Percentiles rank a stretch among this genome's conserved stretches.
Evolutionary conservation across 1,140 invertebrate species (phyloP).

Genomic region (Procambarus clarkii): DNA sequence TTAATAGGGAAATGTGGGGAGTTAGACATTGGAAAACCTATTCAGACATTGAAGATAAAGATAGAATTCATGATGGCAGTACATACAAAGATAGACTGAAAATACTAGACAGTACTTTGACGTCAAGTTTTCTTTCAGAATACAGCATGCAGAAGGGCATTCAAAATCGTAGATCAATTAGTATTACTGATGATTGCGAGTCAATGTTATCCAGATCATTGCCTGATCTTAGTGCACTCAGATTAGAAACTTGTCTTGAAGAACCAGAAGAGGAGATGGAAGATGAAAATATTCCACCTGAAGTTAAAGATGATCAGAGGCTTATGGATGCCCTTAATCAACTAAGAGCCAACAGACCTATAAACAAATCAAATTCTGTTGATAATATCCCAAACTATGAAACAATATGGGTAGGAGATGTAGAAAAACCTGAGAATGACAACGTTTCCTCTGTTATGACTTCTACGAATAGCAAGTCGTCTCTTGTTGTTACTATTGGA

Average conservation of each 20-base stretch:
- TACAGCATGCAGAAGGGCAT: slow-evolving; percentile 38
- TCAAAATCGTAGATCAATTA: slow-evolving; percentile 51
- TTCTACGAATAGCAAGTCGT: slow-evolving; percentile 48
- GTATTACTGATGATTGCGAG: slow-evolving; percentile 59
- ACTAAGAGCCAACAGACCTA: slow-evolving; percentile 75
- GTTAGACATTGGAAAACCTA: slow-evolving; percentile 81
- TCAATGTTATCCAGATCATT: slow-evolving; percentile 61
- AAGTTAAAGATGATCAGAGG: slow-evolving; percentile 79
- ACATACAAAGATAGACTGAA: slow-evolving; percentile 64
- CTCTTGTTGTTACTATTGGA: slow-evolving; percentile 68
- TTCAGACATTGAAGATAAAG: slow-evolving; percentile 82
- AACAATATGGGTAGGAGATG: slow-evolving; percentile 74
- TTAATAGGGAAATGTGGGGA: slow-evolving; percentile 82
- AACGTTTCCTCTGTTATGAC: slow-evolving; percentile 2
- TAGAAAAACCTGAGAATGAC: slow-evolving; percentile 76
- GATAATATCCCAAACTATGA: slow-evolving; percentile 76
- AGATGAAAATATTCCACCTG: not conserved
- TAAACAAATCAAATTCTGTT: slow-evolving; percentile 75
- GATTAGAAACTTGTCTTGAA: slow-evolving; percentile 63
- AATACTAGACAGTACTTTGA: slow-evolving; percentile 62
- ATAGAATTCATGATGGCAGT: slow-evolving; percentile 81
- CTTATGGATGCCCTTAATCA: slow-evolving; percentile 77
- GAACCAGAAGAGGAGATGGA: slow-evolving; percentile 56
- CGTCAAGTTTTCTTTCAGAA: slow-evolving; percentile 60
- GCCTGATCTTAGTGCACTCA: slow-evolving; percentile 75